Conservation (phyloP, 2,888 invertebrate species). For the Drosophila stalkeri region DNA sequence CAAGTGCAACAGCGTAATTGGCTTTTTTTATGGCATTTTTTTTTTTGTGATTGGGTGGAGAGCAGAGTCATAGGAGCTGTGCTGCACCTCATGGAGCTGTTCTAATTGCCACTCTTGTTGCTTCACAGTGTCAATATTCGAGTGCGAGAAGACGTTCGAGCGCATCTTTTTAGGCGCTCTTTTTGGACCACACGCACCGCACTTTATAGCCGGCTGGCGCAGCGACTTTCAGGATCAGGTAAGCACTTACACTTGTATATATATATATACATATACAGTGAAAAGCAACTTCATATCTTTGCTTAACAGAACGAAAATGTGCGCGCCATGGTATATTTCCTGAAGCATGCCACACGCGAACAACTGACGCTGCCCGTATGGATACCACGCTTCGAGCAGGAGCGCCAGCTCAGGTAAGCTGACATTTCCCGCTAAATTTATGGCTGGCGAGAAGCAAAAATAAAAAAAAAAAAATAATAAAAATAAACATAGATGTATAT, state of each 20-base stretch:
- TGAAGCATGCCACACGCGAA: slow-evolving; percentile 90
- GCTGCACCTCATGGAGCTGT: slow-evolving; percentile 18
- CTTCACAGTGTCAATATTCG: slow-evolving; percentile 86
- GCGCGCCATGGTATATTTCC: slow-evolving; percentile 90
- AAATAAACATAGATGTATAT: too few relatives aligned
- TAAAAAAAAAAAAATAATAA: background rate
- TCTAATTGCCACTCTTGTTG: slow-evolving; percentile 37
- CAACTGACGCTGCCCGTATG: slow-evolving; percentile 87
- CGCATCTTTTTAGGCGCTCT: slow-evolving; percentile 91
- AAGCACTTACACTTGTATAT: slow-evolving; percentile 26
- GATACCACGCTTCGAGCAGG: slow-evolving; percentile 81
- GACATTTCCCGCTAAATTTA: slow-evolving; percentile 38
- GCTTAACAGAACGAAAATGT: slow-evolving; percentile 89
- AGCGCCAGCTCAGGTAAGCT: slow-evolving; percentile 83
- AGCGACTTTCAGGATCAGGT: slow-evolving; percentile 90
- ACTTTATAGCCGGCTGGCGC: slow-evolving; percentile 94
- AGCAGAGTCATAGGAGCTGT: background rate
- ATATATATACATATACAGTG: background rate
- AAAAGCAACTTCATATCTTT: slow-evolving; percentile 3
- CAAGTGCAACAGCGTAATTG: slow-evolving; percentile 67
- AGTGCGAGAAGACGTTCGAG: slow-evolving; percentile 89
- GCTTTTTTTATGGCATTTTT: slow-evolving; percentile 39
- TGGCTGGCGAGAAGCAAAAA: slow-evolving; percentile 10
- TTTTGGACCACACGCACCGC: slow-evolving; percentile 92
- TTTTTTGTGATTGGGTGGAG: background rate